Conservation (phyloP, 2,113 vertebrate species). For the Heterochromis multidens region DNA sequence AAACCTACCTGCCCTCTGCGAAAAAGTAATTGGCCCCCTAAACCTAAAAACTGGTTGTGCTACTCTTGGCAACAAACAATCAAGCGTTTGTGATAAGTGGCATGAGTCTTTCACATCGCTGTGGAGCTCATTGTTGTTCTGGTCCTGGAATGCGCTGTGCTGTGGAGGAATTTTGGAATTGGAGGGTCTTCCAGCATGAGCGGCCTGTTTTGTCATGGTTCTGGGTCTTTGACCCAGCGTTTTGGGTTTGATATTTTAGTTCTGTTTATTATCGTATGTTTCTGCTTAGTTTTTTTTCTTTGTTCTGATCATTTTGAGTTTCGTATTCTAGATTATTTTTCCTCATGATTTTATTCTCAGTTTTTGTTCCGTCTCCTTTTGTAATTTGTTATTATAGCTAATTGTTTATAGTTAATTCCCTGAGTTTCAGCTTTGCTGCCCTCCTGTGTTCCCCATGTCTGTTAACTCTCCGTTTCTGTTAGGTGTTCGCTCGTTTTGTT, state of each 20-base stretch:
- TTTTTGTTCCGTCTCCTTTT: neutral
- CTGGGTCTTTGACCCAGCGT: rapidly evolving
- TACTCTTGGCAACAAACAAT: neutral
- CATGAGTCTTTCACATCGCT: too few relatives aligned
- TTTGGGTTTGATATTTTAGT: neutral
- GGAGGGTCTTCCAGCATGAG: neutral
- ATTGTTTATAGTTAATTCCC: neutral
- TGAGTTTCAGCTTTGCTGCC: neutral
- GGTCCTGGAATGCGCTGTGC: neutral
- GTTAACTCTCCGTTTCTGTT: neutral
- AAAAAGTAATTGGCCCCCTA: too few relatives aligned
- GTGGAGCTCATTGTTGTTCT: neutral
- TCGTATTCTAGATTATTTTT: too few relatives aligned
- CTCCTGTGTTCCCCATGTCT: neutral
- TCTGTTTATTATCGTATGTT: neutral
- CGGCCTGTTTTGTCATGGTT: neutral
- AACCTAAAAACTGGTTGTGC: neutral
- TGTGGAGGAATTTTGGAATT: neutral
- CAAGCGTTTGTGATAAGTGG: neutral
- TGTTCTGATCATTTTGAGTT: neutral
- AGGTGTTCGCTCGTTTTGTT: too few relatives aligned
- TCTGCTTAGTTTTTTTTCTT: neutral
- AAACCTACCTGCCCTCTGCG: too few relatives aligned
- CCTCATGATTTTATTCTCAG: neutral
- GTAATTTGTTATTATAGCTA: neutral